These are phyloP conservation scores for Yasuhikotakia modesta DNA, from an alignment of 2,797 vertebrate species.

Conservation along the genomic window DNA sequence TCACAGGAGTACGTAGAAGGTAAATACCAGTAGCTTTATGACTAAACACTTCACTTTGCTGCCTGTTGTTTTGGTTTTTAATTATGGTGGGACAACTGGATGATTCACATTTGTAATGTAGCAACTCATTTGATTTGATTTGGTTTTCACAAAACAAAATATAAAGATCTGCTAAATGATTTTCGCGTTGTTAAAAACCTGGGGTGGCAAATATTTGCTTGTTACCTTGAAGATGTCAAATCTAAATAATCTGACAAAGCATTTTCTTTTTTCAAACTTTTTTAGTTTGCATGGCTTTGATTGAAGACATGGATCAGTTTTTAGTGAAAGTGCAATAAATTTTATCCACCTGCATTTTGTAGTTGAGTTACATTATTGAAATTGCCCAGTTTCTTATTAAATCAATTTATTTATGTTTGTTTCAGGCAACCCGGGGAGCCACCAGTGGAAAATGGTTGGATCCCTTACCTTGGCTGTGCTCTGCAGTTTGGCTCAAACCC, in stretches of 20 bases:
- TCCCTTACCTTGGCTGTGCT: slow-evolving; percentile 93
- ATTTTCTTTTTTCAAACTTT: too few relatives aligned
- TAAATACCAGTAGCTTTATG: slow-evolving; percentile 67
- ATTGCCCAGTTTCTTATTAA: not conserved
- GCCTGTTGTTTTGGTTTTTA: not conserved
- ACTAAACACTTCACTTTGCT: not conserved
- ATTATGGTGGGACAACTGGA: not conserved
- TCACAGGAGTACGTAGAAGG: slow-evolving; percentile 86
- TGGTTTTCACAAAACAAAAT: not conserved
- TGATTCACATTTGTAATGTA: not conserved
- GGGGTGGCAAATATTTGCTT: not conserved
- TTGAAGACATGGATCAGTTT: not conserved
- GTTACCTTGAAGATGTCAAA: not conserved
- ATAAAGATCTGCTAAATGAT: not conserved
- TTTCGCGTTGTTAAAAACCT: too few relatives aligned
- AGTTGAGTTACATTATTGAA: not conserved
- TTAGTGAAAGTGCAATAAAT: too few relatives aligned
- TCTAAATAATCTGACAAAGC: not conserved
- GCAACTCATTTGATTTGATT: not conserved
- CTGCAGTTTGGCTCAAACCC: slow-evolving; percentile 92
- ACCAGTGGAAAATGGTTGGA: slow-evolving; percentile 88
- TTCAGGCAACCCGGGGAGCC: slow-evolving; percentile 84
- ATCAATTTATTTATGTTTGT: not conserved
- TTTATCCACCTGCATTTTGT: not conserved
- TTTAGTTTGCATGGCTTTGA: not conserved